Evolutionary conservation across 1,140 invertebrate species (phyloP), one percentile per base, ranked within the genome.

Genomic region (Colletes latitarsis): DNA sequence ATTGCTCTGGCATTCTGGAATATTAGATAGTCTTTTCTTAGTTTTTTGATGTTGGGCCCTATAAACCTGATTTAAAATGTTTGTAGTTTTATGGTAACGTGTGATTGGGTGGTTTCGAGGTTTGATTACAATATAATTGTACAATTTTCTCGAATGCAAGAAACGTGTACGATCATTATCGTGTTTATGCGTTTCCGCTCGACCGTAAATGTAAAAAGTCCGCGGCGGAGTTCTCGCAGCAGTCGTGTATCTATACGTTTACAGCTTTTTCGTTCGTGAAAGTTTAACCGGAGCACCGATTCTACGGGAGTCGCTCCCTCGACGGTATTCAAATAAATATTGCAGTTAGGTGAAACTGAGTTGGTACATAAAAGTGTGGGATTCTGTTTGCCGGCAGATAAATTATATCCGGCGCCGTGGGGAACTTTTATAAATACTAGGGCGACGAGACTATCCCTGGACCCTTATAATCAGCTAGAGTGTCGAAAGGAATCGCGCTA

Each of bases 321-420:
- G 4, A 10, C 71, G 46, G 55, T 81, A 88, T 83, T 88, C 84
- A 89, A 88, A 89, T 81, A 81, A 85, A 88, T 83, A 86, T 86
- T 64, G 82, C 86, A 74, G 77, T 83, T 82, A 67, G 63, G 72
- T 66, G 64, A 55, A 75, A 63, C 69, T 49, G 71, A 76, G 72
- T 68, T 78, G 58, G 69, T 70, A 72, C 78, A 79, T 80, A 79
- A 84, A 88, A 86, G 77, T 80, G 67, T 19, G 63, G 57, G 64
- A n/a, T 62, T 73, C 77, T 82, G 75, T 85, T 84, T 73, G 75
- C 46, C 46, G 52, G 30, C 70, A 77, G 67, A 89, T 88, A 85
- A 88, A 88, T 88, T 85, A 82, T 73, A 81, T 83, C 77, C 68
- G 69, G 49, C 57, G 68, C 67, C 81, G 58, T 85, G 84, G 82